Base-by-base conservation (phyloP, 2,113 vertebrate species). In the Paedocypris sp. region DNA sequence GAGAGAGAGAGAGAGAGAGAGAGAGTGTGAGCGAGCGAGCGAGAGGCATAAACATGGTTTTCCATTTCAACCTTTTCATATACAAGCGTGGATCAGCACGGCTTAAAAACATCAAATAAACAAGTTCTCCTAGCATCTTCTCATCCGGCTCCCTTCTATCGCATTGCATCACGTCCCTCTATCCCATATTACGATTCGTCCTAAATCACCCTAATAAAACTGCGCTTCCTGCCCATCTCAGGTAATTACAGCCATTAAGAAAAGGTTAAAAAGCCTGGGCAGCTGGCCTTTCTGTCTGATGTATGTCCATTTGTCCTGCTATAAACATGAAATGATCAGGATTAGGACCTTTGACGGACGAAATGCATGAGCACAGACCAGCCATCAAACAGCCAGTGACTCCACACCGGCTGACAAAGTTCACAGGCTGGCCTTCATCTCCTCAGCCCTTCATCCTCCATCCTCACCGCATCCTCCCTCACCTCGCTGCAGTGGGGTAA, bases 241-340 rank as follows among this genome's bases (percentile, higher is more conserved):
- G 7, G 36, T 60, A 67, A 67, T 63, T 54, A 59, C 62, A 52
- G 57, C 60, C 77, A 77, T 77, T 75, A 76, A 76, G 77, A 76
- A 81, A 84, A 80, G 79, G 77, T 83, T 83, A 75, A 70, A n/a
- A 76, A 73, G 80, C 77, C 72, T 62, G 59, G 76, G 73, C 78
- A 31, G 50, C 16, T 75, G 76, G 73, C 73, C 76, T 79, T 77
- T 79, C 74, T 73, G 70, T 79, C 68, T 80, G 74, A 80, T 82
- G 65, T 74, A 77, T 78, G 79, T 82, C 79, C 76, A 79, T 69
- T 10, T 33, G 28, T 36, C 60, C 50, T 75, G 60, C 77, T 80
- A 80, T 80, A 75, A 77, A 73, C 53, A 57, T 57, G 18, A 56
- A 41, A 56, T 56, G 35, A 26, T 25, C 7, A 4, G 35, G 35